A percentile compares a stretch with the other conserved stretches of the same genome.
Conservation (phyloP, 30 jellyfish, hydroid and myxozoan genomes). For the Nemopilema nomurai region DNA sequence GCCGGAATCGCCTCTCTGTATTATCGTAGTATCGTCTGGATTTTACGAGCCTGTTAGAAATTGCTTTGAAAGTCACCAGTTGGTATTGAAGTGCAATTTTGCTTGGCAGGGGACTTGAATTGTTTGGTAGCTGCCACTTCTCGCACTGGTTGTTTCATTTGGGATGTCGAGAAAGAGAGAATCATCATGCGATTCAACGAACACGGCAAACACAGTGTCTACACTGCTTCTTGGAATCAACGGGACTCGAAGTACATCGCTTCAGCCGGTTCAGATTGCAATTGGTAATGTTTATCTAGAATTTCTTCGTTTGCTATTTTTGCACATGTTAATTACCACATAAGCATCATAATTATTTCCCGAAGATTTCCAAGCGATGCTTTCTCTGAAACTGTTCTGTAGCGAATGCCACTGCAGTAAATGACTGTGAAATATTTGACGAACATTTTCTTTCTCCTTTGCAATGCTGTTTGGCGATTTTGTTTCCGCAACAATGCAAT, state of each 20-base stretch:
- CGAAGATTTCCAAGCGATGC: too few relatives aligned
- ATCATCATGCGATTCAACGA: conserved; percentile 63
- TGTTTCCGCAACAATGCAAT: too few relatives aligned
- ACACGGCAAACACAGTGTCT: conserved; percentile 73
- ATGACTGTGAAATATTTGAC: too few relatives aligned
- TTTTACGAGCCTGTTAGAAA: neutral
- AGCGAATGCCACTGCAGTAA: too few relatives aligned
- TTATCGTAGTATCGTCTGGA: too few relatives aligned
- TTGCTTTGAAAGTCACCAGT: neutral
- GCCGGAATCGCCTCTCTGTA: too few relatives aligned
- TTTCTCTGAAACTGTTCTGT: too few relatives aligned
- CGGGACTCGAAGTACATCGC: conserved; percentile 78
- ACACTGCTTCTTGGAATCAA: conserved; percentile 75
- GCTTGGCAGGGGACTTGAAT: conserved; percentile 59
- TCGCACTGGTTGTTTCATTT: conserved; percentile 68
- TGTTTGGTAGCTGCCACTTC: conserved; percentile 85
- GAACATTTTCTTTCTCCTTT: too few relatives aligned
- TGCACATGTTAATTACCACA: too few relatives aligned
- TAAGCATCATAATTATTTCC: too few relatives aligned
- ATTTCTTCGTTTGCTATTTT: too few relatives aligned
- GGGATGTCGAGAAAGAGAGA: conserved; percentile 63
- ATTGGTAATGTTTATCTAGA: conserved; percentile 45
- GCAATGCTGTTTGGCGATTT: too few relatives aligned
- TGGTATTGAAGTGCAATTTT: neutral
- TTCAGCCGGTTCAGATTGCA: conserved; percentile 74